Evolutionary conservation across 92 coral and sea anemone species (phyloP).

Genomic region (Micromussa lordhowensis): DNA sequence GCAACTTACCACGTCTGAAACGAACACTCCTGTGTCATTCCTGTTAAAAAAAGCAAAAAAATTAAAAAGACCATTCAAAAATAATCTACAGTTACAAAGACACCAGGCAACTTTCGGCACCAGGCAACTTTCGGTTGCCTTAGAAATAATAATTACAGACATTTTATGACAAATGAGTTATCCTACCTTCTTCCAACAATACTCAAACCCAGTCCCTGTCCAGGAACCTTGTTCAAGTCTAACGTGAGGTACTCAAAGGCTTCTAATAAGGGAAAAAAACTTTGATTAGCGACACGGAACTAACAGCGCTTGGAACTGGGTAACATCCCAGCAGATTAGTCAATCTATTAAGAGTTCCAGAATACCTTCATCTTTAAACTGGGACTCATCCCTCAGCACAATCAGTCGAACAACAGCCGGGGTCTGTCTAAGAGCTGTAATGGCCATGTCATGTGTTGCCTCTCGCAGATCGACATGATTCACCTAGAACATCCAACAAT

Average conservation of each 20-base stretch:
- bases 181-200: conserved; percentile 96
- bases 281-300: not conserved
- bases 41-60: conserved; percentile 46
- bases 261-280: conserved; percentile 53
- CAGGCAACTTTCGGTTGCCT: too few species aligned
- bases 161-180: too few species aligned
- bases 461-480: conserved; percentile 83
- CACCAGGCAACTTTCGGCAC: too few species aligned
- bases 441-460: conserved; percentile 96
- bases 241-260: conserved; percentile 86
- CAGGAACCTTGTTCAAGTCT: conserved; percentile 87
- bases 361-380: conserved; percentile 90
- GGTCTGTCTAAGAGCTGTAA: conserved; percentile 89
- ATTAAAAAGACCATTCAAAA: not conserved
- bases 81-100: too few species aligned
- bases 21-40: conserved; percentile 94
- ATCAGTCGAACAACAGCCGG: conserved; percentile 90
- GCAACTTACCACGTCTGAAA: conserved; percentile 93
- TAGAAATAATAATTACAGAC: too few species aligned
- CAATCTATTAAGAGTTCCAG: not conserved
- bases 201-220: conserved; percentile 97
- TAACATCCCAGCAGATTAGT: too few species aligned
- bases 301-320: not conserved
- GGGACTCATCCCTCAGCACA: conserved; percentile 93
- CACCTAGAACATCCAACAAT: conserved; percentile 64